Base-by-base conservation (phyloP, 2,113 vertebrate species). In the Otolemur garnettii region DNA sequence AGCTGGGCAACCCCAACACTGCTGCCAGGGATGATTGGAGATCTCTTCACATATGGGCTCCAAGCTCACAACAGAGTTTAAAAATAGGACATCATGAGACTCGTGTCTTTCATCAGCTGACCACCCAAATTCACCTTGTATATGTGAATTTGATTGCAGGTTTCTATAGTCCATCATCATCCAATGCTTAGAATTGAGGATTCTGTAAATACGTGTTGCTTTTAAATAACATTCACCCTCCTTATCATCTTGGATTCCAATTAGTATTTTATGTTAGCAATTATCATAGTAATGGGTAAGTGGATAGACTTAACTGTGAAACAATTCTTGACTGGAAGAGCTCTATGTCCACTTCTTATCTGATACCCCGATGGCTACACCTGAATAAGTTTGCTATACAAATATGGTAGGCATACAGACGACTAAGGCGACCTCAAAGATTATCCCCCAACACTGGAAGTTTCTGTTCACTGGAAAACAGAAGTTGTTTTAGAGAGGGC, bases 191-290 rank as follows among this genome's bases (percentile, higher is more conserved):
- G 10, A 87, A 64, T 60, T n/a, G 82, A 91, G 42, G 62, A 2
- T 68, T 79, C 74, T 94, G 53, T 64, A 88, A 86, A 91, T 55
- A 55, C 22, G 38, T 83, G 26, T 69, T 35, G 57, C 38, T 83
- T 75, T 87, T 77, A 90, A 87, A 35, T 82, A 64, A 13, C 4
- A 91, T 72, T 81, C 10, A 81, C 10, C 9, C 19, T 71, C 30
- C 71, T 74, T 72, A 57, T 86, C 10, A 22, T 93, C 45, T 89
- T 81, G 60, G 33, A 89, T 72, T 95, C 30, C 38, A 91, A 33
- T 79, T 88, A 50, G n/a, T 60, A 66, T 68, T 89, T 92, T 28
- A 69, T 30, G 74, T 78, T 18, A 66, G 17, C 64, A 81, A 82
- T 72, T 72, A 60, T 92, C 87, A 83, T 17, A 83, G 30, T 38